A percentile compares a stretch with the other conserved stretches of the same genome.
Conservation (phyloP, 2,888 invertebrate genomes). For the Spatulosminthurus flaviceps region DNA sequence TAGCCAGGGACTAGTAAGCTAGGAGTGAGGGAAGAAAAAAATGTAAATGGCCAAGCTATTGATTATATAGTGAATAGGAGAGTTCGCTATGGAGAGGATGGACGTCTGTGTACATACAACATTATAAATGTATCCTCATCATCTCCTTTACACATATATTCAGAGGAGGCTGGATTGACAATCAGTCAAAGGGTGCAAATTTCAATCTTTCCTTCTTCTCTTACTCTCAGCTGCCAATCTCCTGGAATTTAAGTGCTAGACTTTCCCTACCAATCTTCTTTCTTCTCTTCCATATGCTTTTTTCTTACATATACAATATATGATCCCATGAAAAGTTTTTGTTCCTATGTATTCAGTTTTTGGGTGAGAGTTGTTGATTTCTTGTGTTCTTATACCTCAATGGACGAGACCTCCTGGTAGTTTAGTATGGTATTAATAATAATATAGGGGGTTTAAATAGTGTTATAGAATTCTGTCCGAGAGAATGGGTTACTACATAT, state of each 20-base stretch:
- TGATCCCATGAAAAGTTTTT: too few species aligned
- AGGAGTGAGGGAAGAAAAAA: background rate
- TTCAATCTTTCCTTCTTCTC: conserved; percentile 33
- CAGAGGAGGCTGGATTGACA: background rate
- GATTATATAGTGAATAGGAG: background rate
- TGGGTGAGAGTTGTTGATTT: conserved; percentile 13
- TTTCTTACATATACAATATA: background rate
- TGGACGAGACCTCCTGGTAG: conserved; percentile 24
- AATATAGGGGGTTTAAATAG: background rate
- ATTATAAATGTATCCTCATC: too few species aligned
- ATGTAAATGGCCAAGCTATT: conserved; percentile 12
- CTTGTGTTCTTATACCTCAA: background rate
- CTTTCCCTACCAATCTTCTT: background rate
- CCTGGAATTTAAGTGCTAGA: conserved; percentile 2
- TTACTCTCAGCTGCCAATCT: conserved; percentile 56
- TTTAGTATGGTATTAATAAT: background rate
- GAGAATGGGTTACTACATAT: too few species aligned
- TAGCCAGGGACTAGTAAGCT: background rate
- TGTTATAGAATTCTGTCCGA: too few species aligned
- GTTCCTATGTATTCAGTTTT: too few species aligned
- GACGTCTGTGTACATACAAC: too few species aligned
- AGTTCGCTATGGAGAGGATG: too few species aligned
- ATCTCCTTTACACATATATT: background rate
- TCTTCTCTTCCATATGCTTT: conserved; percentile 4
- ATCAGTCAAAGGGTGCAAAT: conserved; percentile 54